These are phyloP conservation scores for Tenthredo livida DNA, from an alignment of 2,888 invertebrate species.

Conservation along the genomic window DNA sequence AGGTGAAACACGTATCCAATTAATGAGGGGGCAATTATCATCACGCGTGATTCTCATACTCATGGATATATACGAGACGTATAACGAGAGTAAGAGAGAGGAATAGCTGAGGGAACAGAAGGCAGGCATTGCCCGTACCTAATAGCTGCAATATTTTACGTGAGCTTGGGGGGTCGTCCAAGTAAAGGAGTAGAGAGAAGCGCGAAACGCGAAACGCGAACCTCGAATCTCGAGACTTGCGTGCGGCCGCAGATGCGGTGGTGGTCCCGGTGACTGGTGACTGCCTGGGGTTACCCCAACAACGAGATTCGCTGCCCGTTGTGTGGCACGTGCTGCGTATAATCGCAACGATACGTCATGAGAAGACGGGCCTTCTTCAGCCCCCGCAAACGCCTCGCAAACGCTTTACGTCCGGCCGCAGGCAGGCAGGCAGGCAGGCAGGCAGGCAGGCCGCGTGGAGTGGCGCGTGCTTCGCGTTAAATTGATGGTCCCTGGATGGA, in stretches of 20 bases:
- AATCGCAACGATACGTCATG: conserved; percentile 47
- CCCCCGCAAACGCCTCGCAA: conserved; percentile 18
- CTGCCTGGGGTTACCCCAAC: conserved; percentile 19
- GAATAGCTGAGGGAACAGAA: background rate
- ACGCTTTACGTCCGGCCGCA: background rate
- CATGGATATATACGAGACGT: background rate
- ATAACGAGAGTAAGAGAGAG: background rate
- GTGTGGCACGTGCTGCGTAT: conserved; percentile 52
- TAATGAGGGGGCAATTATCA: conserved; percentile 43
- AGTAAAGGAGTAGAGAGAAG: background rate
- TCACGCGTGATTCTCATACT: conserved; percentile 44
- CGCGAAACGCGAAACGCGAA: background rate
- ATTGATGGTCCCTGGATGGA: conserved; percentile 33
- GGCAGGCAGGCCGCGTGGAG: background rate
- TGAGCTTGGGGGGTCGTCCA: conserved; percentile 23
- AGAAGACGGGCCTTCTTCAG: conserved; percentile 34
- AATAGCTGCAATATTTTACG: conserved; percentile 51
- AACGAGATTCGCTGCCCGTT: conserved; percentile 33
- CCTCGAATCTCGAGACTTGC: conserved; percentile 16
- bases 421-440: background rate
- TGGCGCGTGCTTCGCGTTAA: conserved; percentile 29
- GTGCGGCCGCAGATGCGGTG: conserved; percentile 29
- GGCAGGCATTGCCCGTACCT: conserved; percentile 27
- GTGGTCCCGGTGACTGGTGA: conserved; percentile 38
- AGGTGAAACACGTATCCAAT: conserved; percentile 35